Evolutionary conservation across 2,797 vertebrate genomes (phyloP).

Genomic region (Hozukius guyotensis): DNA sequence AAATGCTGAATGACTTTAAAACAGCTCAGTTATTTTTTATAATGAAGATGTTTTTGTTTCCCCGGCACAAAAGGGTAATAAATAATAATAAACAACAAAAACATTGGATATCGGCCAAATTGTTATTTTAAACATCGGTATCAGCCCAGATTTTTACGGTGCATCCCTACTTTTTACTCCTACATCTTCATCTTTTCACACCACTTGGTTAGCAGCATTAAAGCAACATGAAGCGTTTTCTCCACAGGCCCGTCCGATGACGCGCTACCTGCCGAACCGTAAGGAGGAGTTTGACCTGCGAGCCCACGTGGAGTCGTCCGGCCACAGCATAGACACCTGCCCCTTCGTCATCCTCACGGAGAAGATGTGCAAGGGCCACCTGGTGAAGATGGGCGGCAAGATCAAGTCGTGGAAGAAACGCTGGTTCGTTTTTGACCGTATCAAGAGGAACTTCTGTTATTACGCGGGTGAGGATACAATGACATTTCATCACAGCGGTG

Average conservation of each 20-base stretch:
- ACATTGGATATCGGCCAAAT: too few relatives aligned
- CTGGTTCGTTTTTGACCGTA: slow-evolving; percentile 98
- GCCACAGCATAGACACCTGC: slow-evolving; percentile 94
- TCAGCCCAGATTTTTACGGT: rapidly evolving
- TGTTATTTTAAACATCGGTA: not conserved
- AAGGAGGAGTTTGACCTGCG: slow-evolving; percentile 98
- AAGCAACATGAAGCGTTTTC: not conserved
- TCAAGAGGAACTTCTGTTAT: slow-evolving; percentile 96
- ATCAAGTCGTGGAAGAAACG: slow-evolving; percentile 99
- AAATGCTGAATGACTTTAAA: too few relatives aligned
- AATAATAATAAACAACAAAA: too few relatives aligned
- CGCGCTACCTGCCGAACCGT: slow-evolving; percentile 94
- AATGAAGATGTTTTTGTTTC: too few relatives aligned
- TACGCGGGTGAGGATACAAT: slow-evolving; percentile 87
- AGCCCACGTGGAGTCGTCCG: slow-evolving; percentile 94
- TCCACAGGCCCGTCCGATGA: slow-evolving; percentile 93
- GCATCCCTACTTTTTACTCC: too few relatives aligned
- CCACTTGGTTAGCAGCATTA: not conserved
- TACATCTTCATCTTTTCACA: not conserved
- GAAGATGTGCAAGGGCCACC: slow-evolving; percentile 98
- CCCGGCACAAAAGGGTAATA: rapidly evolving
- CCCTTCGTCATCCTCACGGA: slow-evolving; percentile 89
- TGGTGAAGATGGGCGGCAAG: slow-evolving; percentile 99
- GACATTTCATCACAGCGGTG: rapidly evolving
- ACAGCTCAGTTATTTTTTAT: too few relatives aligned